Evolutionary conservation across 1,140 invertebrate genomes (phyloP).

Genomic region (Brachionus sp.): DNA sequence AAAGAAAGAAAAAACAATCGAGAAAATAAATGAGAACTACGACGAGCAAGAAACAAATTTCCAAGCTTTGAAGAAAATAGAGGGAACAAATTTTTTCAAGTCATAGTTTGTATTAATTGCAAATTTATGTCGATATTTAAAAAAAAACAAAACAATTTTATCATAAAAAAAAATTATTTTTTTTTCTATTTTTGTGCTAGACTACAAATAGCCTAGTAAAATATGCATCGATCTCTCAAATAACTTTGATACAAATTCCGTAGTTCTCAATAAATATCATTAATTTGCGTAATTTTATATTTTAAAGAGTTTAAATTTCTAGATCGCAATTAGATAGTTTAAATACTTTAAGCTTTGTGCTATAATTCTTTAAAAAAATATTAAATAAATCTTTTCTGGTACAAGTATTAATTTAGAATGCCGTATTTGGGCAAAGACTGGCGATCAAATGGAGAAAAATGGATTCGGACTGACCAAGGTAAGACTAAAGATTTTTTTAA

Average conservation of each 20-base stretch:
- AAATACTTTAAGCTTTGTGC: not conserved
- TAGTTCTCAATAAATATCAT: not conserved
- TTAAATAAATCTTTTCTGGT: not conserved
- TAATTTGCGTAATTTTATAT: not conserved
- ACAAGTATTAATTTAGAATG: slow-evolving; percentile 64
- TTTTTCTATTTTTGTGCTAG: not conserved
- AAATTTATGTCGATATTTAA: not conserved
- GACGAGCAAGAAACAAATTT: not conserved
- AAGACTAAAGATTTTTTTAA: slow-evolving; percentile 76
- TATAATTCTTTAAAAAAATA: not conserved
- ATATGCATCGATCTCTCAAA: not conserved
- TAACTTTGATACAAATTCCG: not conserved
- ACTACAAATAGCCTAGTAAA: not conserved
- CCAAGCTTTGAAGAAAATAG: not conserved
- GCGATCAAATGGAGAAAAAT: slow-evolving; percentile 88
- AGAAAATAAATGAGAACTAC: not conserved
- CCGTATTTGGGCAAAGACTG: slow-evolving; percentile 73
- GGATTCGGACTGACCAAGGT: slow-evolving; percentile 93
- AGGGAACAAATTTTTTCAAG: not conserved
- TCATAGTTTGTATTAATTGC: not conserved
- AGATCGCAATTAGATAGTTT: not conserved
- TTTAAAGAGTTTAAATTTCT: not conserved
- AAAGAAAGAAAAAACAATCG: not conserved
- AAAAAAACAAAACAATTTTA: not conserved
- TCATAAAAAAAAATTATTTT: not conserved